A percentile compares a stretch with the other conserved stretches of the same genome.
phyloP scores from a whole-genome alignment of 2,113 vertebrate species.

The Probosciger aterrimus region DNA sequence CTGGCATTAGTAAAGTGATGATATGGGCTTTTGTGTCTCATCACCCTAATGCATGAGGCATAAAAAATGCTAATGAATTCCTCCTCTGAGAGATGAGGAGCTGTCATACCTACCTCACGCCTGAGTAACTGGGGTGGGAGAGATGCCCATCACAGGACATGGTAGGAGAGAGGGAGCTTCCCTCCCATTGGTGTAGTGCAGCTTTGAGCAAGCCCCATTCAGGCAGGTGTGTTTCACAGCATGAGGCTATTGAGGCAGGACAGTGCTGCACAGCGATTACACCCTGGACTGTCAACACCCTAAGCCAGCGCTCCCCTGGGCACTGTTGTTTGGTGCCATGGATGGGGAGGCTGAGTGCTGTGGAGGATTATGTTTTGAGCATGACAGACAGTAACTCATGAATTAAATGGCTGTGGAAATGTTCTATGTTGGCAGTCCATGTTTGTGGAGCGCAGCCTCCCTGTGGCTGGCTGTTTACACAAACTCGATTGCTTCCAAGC shows the following conservation, averaged over 20 bases:
- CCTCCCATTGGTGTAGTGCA: fast-evolving
- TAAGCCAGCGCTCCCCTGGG: neutral
- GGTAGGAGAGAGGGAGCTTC: neutral
- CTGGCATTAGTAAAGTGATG: neutral
- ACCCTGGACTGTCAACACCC: neutral
- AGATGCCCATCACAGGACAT: fast-evolving
- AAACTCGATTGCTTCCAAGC: conserved; percentile 21
- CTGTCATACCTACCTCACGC: fast-evolving
- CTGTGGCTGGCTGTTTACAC: conserved; percentile 49
- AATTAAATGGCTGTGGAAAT: neutral
- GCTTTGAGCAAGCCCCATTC: neutral
- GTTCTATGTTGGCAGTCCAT: neutral
- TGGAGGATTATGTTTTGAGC: neutral
- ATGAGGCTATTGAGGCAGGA: neutral
- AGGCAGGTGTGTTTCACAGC: fast-evolving
- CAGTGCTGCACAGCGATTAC: fast-evolving
- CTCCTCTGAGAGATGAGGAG: neutral
- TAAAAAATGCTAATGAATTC: neutral
- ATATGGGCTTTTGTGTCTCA: neutral
- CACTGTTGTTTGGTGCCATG: fast-evolving
- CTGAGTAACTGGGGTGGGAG: neutral
- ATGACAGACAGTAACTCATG: neutral
- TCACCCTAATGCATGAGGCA: neutral
- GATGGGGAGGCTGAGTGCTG: neutral
- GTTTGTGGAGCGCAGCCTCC: conserved; percentile 13